These are phyloP conservation scores for Drosophila teissieri DNA, from an alignment of 1,140 invertebrate species.

Conservation along the genomic window DNA sequence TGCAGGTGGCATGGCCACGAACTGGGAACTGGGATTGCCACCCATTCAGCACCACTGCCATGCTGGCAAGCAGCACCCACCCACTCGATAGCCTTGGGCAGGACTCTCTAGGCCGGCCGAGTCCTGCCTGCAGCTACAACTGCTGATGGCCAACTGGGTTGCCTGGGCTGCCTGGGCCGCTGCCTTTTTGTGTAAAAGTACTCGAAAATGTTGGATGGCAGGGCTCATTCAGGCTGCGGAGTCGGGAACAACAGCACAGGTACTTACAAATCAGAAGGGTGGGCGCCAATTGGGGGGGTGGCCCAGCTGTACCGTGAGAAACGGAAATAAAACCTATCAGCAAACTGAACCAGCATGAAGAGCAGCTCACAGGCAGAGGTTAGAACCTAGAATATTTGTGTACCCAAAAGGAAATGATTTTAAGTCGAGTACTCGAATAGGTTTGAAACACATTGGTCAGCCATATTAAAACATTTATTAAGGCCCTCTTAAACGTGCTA, in stretches of 20 bases:
- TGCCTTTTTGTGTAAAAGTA: constrained; percentile 80
- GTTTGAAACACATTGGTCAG: too few relatives aligned
- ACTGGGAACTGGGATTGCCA: constrained; percentile 19
- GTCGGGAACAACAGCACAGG: constrained; percentile 69
- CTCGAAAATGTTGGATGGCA: constrained; percentile 74
- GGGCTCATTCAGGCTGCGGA: constrained; percentile 54
- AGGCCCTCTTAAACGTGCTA: too few relatives aligned
- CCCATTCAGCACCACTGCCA: background rate
- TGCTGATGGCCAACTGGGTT: constrained; percentile 27
- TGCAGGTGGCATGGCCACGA: constrained; percentile 52
- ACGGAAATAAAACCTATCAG: background rate
- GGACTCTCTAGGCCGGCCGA: constrained; percentile 44
- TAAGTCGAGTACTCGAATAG: background rate
- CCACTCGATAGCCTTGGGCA: constrained; percentile 42
- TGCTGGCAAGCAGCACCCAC: background rate
- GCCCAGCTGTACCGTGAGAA: constrained; percentile 30
- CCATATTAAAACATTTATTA: too few relatives aligned
- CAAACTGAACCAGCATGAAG: background rate
- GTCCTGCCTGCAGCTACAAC: constrained; percentile 23
- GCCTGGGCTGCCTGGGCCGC: constrained; percentile 41
- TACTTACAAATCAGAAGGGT: constrained; percentile 66
- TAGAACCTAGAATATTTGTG: background rate
- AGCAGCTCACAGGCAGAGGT: background rate
- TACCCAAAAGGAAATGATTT: background rate
- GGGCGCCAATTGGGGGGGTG: constrained; percentile 3